These are phyloP conservation scores for Microplitis demolitor DNA, from an alignment of 1,140 invertebrate species.

Conservation along the genomic window DNA sequence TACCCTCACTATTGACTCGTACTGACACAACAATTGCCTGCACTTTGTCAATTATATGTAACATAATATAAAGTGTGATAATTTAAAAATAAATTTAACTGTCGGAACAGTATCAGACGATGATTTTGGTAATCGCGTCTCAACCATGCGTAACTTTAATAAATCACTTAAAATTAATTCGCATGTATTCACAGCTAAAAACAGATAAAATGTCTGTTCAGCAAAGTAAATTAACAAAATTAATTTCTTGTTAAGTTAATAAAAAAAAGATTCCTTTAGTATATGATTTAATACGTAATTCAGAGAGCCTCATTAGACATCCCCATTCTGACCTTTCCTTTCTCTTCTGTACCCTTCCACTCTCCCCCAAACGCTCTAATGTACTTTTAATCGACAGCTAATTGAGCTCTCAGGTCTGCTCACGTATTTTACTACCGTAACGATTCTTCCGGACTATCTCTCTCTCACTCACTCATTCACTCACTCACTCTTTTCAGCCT, in stretches of 20 bases:
- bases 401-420: slow-evolving; percentile 26
- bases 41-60: too few species aligned
- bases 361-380: slow-evolving; percentile 18
- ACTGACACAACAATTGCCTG: too few species aligned
- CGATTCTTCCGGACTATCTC: neutral
- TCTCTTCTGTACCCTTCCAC: neutral
- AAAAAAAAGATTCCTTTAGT: neutral
- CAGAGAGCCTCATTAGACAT: neutral
- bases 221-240: neutral
- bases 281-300: neutral
- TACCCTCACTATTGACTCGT: too few species aligned
- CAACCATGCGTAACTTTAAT: too few species aligned
- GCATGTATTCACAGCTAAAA: too few species aligned
- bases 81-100: too few species aligned
- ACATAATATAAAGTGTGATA: too few species aligned
- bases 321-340: neutral
- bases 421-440: slow-evolving; percentile 20
- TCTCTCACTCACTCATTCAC: neutral
- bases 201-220: neutral
- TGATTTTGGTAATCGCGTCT: too few species aligned
- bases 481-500: neutral
- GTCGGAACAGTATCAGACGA: too few species aligned
- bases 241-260: neutral
- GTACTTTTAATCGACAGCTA: slow-evolving; percentile 34
- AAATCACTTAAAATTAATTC: too few species aligned